Base-by-base conservation (phyloP, 2,113 vertebrate species). In the Leiothrix lutea region DNA sequence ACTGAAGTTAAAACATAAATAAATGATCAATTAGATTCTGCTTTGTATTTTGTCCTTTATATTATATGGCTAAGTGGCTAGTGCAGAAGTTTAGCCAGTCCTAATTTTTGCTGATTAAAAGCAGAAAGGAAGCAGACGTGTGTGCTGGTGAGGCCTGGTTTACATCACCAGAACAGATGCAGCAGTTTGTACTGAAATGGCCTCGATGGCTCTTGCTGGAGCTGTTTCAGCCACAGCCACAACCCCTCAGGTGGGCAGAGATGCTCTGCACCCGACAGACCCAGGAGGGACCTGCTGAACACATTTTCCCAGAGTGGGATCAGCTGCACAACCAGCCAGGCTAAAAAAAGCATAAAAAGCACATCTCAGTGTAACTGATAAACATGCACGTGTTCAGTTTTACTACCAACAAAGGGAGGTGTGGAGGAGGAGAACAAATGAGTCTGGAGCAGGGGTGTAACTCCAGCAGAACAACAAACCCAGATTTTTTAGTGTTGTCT, bases 41-140 rank as follows among this genome's bases (percentile, higher is more conserved):
- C 5, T 36, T 88, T 90, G 42, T 73, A 69, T 18, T 42, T 90
- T 88, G 42, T 70, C 61, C 45, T 88, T 88, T 65, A 24, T 56
- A 71, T 71, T 74, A 77, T 26, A 42, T 53, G 67, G 78, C 82
- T 72, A 60, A 87, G 48, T 42, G 45, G 57, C 77, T 90, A 90
- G 80, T 45, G 75, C 36, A 72, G 38, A 89, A 87, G 56, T 81
- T 96, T 38, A 91, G 87, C 51, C 35, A 62, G 42, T 45, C 72
- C 62, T 92, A 70, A 86, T 86, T 94, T 93, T 77, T 90, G 66
- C 65, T 69, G 67, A 96, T 90, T 92, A 86, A 93, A 94, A 90
- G 71, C 88, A 88, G 92, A 88, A 75, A 80, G 1, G 4, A 73
- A 90, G 5, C 50, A 51, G 64, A 47, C 5, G 0, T 51, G 0